These are phyloP conservation scores for Strix occidentalis DNA, from an alignment of 2,797 vertebrate genomes.

Conservation along the genomic window DNA sequence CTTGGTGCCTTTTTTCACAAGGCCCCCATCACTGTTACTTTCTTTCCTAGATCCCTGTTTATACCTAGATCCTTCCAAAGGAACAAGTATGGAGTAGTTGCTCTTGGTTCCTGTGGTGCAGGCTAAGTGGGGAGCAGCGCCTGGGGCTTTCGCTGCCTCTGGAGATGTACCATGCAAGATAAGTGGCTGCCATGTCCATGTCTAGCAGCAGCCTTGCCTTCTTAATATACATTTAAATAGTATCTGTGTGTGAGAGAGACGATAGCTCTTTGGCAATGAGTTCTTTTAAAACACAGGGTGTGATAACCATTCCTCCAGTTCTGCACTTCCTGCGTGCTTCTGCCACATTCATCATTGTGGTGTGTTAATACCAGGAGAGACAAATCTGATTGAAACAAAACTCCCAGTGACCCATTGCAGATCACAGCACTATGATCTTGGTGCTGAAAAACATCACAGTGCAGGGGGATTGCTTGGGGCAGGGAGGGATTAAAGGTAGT, in stretches of 20 bases:
- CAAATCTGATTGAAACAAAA: not conserved
- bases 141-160: not conserved
- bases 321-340: not conserved
- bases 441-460: not conserved
- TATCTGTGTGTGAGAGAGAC: not conserved
- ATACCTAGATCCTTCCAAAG: not conserved
- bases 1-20: not conserved
- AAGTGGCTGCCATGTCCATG: not conserved
- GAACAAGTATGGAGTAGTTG: not conserved
- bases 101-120: not conserved
- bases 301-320: not conserved
- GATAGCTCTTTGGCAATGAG: not conserved
- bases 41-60: not conserved
- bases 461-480: not conserved
- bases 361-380: not conserved
- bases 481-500: not conserved
- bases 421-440: not conserved
- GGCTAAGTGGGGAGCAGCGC: not conserved
- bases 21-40: not conserved
- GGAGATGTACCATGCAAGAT: not conserved
- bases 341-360: not conserved
- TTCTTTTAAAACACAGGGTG: not conserved
- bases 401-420: not conserved
- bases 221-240: not conserved
- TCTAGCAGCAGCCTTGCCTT: not conserved